Evolutionary conservation across 2,797 vertebrate species (phyloP).

Genomic region (Hozukius guyotensis): DNA sequence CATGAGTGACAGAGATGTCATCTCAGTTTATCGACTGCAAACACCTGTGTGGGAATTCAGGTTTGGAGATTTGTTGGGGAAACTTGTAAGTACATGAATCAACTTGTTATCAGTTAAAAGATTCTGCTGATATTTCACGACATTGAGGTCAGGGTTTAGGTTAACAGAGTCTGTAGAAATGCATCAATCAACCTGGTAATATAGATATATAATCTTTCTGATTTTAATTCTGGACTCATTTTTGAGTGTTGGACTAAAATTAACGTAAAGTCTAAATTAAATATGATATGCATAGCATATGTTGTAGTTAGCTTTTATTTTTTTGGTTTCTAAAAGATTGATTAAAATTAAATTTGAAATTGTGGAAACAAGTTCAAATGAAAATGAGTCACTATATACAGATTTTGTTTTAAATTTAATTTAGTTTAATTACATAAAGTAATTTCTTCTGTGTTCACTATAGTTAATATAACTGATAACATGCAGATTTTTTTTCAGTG

Average conservation of each 20-base stretch:
- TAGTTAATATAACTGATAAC: background rate
- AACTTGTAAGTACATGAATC: conserved; percentile 83
- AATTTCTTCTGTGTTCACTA: background rate
- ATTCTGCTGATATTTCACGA: background rate
- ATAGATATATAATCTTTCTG: background rate
- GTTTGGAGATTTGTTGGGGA: conserved; percentile 91
- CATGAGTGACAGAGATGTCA: conserved; percentile 86
- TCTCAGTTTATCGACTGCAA: conserved; percentile 94
- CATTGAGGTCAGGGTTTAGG: background rate
- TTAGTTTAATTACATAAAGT: background rate
- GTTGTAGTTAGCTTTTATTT: no score
- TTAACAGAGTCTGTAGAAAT: background rate
- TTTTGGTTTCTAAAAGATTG: background rate
- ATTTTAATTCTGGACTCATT: background rate
- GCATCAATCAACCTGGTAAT: background rate
- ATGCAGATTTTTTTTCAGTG: background rate
- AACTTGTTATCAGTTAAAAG: background rate
- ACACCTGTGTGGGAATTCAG: conserved; percentile 98
- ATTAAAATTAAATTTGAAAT: background rate
- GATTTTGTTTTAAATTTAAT: background rate
- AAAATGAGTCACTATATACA: background rate
- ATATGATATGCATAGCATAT: no score
- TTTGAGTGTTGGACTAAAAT: background rate
- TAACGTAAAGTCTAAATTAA: background rate
- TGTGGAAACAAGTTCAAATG: background rate